These are phyloP conservation scores for Heliconius ismenius DNA, from an alignment of 2,888 invertebrate genomes.

Conservation along the genomic window DNA sequence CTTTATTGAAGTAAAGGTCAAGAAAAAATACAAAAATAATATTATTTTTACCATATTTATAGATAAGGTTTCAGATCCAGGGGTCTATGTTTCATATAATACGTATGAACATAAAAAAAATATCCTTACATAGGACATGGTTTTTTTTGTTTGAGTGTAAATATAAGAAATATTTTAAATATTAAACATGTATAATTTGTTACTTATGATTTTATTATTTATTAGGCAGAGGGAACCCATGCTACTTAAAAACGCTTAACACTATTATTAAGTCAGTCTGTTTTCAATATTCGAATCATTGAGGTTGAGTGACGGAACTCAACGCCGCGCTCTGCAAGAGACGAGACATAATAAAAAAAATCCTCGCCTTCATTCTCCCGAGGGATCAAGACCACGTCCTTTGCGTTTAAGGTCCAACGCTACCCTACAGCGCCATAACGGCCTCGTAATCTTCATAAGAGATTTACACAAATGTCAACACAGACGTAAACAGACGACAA, in stretches of 20 bases:
- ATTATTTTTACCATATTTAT: not conserved
- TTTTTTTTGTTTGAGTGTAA: too few species aligned
- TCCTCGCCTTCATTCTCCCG: too few species aligned
- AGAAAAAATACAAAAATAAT: not conserved
- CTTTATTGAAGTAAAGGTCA: constrained; percentile 20
- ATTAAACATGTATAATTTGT: too few species aligned
- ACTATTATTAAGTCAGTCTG: not conserved
- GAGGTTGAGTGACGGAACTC: not conserved
- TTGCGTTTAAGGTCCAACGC: not conserved
- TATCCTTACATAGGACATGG: too few species aligned
- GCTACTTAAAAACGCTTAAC: too few species aligned
- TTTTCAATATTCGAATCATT: not conserved
- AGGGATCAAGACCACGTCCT: not conserved
- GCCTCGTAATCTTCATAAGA: not conserved
- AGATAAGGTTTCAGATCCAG: not conserved
- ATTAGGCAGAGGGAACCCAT: too few species aligned
- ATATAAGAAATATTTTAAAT: too few species aligned
- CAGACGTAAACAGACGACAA: constrained; percentile 8
- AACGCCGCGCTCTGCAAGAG: not conserved
- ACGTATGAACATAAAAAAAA: too few species aligned
- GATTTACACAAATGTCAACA: not conserved
- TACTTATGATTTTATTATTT: too few species aligned
- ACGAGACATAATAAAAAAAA: not conserved
- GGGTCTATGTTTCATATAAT: not conserved
- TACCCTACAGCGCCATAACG: not conserved